Evolutionary conservation across 1,140 invertebrate species (phyloP), one percentile per base, ranked within the genome.

Genomic region (Atta texana): DNA sequence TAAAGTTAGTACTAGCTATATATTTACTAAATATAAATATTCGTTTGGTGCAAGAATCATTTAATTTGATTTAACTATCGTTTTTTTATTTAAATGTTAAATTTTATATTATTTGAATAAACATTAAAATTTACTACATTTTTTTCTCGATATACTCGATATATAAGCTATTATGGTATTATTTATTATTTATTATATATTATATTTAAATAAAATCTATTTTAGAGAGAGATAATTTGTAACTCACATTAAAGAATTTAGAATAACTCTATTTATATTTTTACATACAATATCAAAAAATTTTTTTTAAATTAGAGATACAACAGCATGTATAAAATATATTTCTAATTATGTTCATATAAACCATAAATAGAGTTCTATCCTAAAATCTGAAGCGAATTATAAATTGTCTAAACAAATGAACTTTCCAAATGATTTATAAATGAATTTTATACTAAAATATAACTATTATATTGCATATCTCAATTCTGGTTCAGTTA

Each of bases 401-500:
- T 21, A 49, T 69, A 51, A 16, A 34, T 39, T 2, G 1, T 16
- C 44, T 69, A 69, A 44, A 59, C 28, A 31, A 76, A 28, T 44
- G 34, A 16, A 16, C 34, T 61, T 61, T 69, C n/a, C 1, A 66
- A 21, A 69, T 51, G 6, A 39, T 16, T 74, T 39, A 74, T 31
- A 74, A 74, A 44, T 24, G 21, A 44, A 64, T 44, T 81, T 51
- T 55, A 57, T 21, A 24, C 6, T 31, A 34, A 69, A 8, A 34
- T 55, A 68, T 39, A 34, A 44, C 21, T 1, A 12, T 24, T 51
- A 39, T 4, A 61, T 34, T 24, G 53, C 3, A 10, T 44, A 44
- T 74, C 24, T 21, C 14, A 57, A 49, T 71, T 71, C n/a, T 61
- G 24, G 28, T 31, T 21, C 78, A 75, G 16, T 84, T 84, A 74